phyloP scores from a whole-genome alignment of 2,888 invertebrate genomes.

The Platypus cylindrus region DNA sequence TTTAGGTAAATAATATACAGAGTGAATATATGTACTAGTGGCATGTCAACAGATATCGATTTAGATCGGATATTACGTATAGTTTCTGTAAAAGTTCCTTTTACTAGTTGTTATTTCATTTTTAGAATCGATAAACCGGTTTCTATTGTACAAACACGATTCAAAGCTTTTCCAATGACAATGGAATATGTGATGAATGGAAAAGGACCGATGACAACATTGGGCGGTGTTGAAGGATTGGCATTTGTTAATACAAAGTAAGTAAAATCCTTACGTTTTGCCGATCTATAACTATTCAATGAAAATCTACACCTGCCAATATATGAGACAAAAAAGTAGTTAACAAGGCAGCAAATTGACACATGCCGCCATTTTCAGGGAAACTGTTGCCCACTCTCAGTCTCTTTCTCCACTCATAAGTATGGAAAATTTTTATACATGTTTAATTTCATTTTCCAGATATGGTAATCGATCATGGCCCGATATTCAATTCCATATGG shows the following conservation, averaged over 20 bases:
- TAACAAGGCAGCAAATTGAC: neutral
- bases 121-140: conserved; percentile 62
- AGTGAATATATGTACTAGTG: too few relatives aligned
- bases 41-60: too few relatives aligned
- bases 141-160: conserved; percentile 56
- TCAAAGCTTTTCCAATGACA: conserved; percentile 62
- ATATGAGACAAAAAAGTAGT: neutral
- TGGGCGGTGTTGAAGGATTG: conserved; percentile 79
- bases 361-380: neutral
- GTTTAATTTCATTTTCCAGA: conserved; percentile 8
- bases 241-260: conserved; percentile 67
- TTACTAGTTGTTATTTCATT: conserved; percentile 1
- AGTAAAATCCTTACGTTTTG: neutral
- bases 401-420: too few relatives aligned
- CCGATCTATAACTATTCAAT: neutral
- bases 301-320: too few relatives aligned
- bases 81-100: too few relatives aligned
- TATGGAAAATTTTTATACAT: too few relatives aligned
- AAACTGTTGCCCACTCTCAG: too few relatives aligned
- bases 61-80: too few relatives aligned
- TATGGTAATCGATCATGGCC: conserved; percentile 68
- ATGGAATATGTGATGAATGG: conserved; percentile 69
- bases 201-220: conserved; percentile 73
- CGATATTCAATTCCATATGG: conserved; percentile 87
- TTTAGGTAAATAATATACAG: conserved; percentile 41